phyloP scores from a whole-genome alignment of 2,113 vertebrate genomes.

The Rafetus swinhoei region DNA sequence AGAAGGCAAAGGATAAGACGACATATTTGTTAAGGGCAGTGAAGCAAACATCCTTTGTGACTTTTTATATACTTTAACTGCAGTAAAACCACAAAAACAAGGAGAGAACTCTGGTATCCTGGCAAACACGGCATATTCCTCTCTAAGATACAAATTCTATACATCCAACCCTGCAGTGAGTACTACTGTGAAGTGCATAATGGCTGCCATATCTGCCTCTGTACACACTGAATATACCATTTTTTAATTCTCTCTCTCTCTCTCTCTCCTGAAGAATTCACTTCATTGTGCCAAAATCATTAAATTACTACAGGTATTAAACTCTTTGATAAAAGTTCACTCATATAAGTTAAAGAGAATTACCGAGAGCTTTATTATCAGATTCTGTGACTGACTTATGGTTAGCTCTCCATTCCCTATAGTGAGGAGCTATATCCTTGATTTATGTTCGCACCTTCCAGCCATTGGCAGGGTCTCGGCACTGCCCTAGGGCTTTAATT shows the following conservation, averaged over 20 bases:
- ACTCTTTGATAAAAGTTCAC: background rate
- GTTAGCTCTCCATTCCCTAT: background rate
- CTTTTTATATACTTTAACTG: background rate
- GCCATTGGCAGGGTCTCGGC: slow-evolving; percentile 44
- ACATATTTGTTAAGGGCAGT: background rate
- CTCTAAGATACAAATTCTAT: background rate
- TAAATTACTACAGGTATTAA: slow-evolving; percentile 43
- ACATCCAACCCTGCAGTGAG: background rate
- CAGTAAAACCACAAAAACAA: background rate
- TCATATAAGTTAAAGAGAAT: background rate
- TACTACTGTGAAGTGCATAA: background rate
- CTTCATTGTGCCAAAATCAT: background rate
- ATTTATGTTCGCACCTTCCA: slow-evolving; percentile 55
- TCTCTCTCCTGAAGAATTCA: background rate
- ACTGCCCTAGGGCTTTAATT: slow-evolving; percentile 72
- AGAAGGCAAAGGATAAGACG: background rate
- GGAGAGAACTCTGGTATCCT: background rate
- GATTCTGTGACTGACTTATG: background rate
- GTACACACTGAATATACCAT: background rate
- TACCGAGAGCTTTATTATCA: background rate
- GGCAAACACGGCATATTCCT: background rate
- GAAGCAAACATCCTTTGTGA: background rate
- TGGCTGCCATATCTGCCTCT: slow-evolving; percentile 10
- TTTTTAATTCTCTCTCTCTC: no score
- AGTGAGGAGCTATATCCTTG: slow-evolving; percentile 7